A percentile compares a stretch with the other conserved stretches of the same genome.
Conservation (phyloP, 1,140 invertebrate species). For the Teleogryllus occipitalis region DNA sequence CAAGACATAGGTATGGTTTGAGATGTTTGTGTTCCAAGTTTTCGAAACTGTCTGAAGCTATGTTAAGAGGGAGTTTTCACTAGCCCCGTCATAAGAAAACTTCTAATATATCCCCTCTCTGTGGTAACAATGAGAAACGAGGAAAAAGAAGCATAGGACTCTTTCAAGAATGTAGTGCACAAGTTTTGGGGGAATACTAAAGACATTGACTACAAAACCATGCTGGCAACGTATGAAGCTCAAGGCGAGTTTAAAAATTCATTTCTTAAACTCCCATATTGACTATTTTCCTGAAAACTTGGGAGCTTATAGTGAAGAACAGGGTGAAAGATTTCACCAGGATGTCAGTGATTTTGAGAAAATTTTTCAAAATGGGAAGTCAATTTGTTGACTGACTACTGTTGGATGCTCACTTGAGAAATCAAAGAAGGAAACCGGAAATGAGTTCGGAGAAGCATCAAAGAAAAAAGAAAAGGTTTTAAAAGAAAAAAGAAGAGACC, state of each 20-base stretch:
- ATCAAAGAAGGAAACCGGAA: no score
- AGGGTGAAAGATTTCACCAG: conserved; percentile 14
- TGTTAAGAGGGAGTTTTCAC: conserved; percentile 33
- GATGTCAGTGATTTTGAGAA: conserved; percentile 8
- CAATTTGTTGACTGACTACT: conserved; percentile 13
- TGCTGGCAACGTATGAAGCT: conserved; percentile 23
- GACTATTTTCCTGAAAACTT: conserved; percentile 21
- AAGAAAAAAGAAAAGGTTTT: no score
- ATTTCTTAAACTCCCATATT: conserved; percentile 25
- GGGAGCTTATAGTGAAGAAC: neutral
- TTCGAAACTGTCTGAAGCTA: conserved; percentile 30
- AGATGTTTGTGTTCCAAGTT: conserved; percentile 24
- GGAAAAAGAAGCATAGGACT: no score
- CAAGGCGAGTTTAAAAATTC: conserved; percentile 30
- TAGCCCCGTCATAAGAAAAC: conserved; percentile 21
- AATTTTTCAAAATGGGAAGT: neutral
- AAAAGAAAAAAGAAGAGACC: no score
- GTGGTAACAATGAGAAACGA: no score
- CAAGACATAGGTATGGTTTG: conserved; percentile 31
- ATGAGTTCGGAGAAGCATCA: no score
- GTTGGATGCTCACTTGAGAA: neutral
- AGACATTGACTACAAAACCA: neutral
- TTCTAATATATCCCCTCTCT: no score
- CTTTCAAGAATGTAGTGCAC: conserved; percentile 16
- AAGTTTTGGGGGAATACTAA: conserved; percentile 6